Evolutionary conservation across 2,113 vertebrate species (phyloP), one percentile per base, ranked within the genome.

Genomic region (Promerops cafer): DNA sequence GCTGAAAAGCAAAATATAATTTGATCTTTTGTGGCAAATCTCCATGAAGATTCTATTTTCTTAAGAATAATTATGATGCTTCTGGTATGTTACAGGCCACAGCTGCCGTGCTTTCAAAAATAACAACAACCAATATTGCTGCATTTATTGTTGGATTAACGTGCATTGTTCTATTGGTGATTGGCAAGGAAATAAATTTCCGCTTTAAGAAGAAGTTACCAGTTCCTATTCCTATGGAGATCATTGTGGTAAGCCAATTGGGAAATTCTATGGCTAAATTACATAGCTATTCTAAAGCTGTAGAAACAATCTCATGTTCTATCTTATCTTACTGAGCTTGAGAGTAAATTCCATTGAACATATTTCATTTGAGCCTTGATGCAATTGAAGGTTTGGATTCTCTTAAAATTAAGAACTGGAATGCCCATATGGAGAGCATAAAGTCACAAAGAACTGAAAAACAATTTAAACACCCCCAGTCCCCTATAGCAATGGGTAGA

Each of bases 221-320:
- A 5, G 98, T 99, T 37, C 99, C 99, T 77, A 98, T 99, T 96
- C 99, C 99, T n/a, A 98, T 99, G 97, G 99, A 99, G 96, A 99
- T 99, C 76, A 98, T 99, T 19, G 98, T 99, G 97, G 99, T 99
- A 98, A 98, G 97, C 77, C 40, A 61, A 8, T 19, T 64, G 63
- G 77, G 37, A 84, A 59, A 52, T 81, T 60, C 42, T 64, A 0
- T 80, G 59, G 53, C 45, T 86, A 31, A 74, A 54, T 70, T 69
- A 20, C 13, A 2, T 57, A 80, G 31, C 66, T 54, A 2, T 54
- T 76, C 42, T 88, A 80, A 70, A 90, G 16, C 59, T 83, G 33
- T 87, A 79, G 53, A 75, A 91, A 75, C 19, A 3, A 0, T 59
- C 16, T 84, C 10, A 11, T 44, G 26, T 86, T 95, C 39, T 83